These are phyloP conservation scores for Odontesthes bonariensis DNA, from an alignment of 2,113 vertebrate species.

Conservation along the genomic window DNA sequence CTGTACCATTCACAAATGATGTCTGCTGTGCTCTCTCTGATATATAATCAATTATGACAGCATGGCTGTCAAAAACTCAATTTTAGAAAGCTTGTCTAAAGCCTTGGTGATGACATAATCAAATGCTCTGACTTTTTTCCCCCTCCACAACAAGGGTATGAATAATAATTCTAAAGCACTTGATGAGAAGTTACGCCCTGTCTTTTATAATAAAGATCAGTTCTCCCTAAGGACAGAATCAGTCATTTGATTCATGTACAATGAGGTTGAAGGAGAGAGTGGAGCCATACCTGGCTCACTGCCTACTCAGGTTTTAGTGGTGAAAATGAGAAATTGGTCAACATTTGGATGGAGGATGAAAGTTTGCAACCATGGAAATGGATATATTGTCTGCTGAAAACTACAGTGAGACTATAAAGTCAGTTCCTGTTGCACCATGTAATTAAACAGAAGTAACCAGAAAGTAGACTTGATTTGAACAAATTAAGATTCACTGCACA, in stretches of 20 bases:
- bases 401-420: too few species aligned
- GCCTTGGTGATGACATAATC: neutral
- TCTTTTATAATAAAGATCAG: slow-evolving; percentile 15
- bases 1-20: neutral
- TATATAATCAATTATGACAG: neutral
- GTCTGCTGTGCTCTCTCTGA: neutral
- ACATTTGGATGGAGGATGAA: neutral
- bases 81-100: neutral
- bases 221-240: slow-evolving; percentile 12
- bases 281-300: slow-evolving; percentile 1
- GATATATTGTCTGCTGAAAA: too few species aligned
- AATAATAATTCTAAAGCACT: slow-evolving; percentile 1
- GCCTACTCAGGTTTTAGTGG: slow-evolving; percentile 7
- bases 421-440: too few species aligned
- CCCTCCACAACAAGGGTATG: neutral
- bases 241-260: slow-evolving; percentile 21
- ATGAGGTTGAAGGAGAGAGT: neutral
- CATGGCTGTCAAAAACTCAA: neutral
- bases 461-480: too few species aligned
- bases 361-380: too few species aligned
- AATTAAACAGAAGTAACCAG: too few species aligned
- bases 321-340: slow-evolving; percentile 1
- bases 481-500: neutral
- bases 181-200: slow-evolving; percentile 13
- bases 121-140: neutral